phyloP scores from a whole-genome alignment of 2,797 vertebrate species.

The Anniella stebbinsi region DNA sequence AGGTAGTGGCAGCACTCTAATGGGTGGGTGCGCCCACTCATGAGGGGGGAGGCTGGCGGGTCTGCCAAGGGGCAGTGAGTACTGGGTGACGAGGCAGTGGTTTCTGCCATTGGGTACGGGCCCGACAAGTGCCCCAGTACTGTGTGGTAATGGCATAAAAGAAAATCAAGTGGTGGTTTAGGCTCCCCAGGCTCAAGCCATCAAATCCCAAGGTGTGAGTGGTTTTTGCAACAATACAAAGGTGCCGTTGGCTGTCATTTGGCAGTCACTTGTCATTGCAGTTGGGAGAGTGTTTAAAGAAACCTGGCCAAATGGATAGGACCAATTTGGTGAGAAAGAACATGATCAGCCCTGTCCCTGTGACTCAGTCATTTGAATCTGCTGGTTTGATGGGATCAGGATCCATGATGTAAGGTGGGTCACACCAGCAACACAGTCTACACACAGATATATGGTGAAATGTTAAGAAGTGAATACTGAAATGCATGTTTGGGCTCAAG shows the following conservation, averaged over 20 bases:
- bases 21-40: too few relatives aligned
- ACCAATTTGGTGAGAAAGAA: background rate
- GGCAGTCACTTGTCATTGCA: background rate
- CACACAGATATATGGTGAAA: background rate
- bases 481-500: background rate
- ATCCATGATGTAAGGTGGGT: background rate
- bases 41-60: too few relatives aligned
- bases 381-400: background rate
- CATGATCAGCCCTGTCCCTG: too few relatives aligned
- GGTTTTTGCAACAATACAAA: background rate
- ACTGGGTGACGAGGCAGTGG: too few relatives aligned
- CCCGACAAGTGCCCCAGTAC: background rate
- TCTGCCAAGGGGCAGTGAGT: too few relatives aligned
- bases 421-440: background rate
- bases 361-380: background rate
- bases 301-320: background rate
- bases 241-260: background rate
- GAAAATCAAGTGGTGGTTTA: background rate
- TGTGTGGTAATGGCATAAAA: background rate
- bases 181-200: background rate
- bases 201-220: background rate
- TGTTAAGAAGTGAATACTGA: background rate
- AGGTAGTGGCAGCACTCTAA: too few relatives aligned
- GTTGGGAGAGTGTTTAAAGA: background rate
- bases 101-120: too few relatives aligned